phyloP scores from a whole-genome alignment of 2,113 vertebrate species.

The Coturnix japonica region DNA sequence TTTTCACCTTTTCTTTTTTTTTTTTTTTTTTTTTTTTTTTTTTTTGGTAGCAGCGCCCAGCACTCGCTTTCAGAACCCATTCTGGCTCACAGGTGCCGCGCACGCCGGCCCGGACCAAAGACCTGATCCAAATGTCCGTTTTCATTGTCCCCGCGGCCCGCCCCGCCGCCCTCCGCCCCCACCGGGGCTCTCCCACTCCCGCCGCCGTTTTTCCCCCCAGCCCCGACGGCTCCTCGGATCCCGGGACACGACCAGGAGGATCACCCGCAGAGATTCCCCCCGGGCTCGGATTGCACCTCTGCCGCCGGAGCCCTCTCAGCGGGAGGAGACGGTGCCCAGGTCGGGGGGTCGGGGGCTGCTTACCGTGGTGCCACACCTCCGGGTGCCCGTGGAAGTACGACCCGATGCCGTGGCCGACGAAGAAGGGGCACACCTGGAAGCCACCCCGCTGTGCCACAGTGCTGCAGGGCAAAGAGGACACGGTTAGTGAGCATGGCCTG shows the following conservation, averaged over 20 bases:
- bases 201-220: too few relatives aligned
- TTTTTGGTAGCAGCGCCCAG: not conserved
- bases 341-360: not conserved
- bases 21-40: too few relatives aligned
- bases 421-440: slow-evolving; percentile 90
- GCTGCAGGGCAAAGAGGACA: slow-evolving; percentile 74
- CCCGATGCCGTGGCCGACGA: slow-evolving; percentile 95
- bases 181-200: too few relatives aligned
- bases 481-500: not conserved
- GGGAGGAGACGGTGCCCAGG: too few relatives aligned
- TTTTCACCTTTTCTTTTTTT: not conserved
- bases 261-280: not conserved
- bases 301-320: not conserved
- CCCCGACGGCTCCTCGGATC: not conserved
- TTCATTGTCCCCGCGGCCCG: too few relatives aligned
- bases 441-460: slow-evolving; percentile 79
- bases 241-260: not conserved
- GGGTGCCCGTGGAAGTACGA: slow-evolving; percentile 94
- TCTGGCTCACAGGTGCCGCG: not conserved
- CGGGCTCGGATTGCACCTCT: not conserved
- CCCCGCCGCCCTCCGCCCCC: too few relatives aligned
- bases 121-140: not conserved
- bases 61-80: not conserved
- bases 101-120: not conserved
- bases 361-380: slow-evolving; percentile 97